Evolutionary conservation across 1,140 invertebrate species (phyloP).

Genomic region (Drosophila melanica): DNA sequence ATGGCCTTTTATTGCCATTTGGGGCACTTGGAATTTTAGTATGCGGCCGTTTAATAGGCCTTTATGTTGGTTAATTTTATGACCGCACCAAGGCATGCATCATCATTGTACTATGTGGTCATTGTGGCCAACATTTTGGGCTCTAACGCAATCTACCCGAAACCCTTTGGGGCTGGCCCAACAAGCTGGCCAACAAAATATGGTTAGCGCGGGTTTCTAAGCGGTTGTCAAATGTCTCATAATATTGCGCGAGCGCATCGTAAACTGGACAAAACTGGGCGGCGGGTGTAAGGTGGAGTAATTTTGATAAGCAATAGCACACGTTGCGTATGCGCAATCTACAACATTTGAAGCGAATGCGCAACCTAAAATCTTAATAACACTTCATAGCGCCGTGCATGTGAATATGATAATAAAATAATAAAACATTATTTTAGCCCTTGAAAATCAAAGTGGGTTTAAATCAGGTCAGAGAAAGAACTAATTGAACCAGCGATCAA

Average conservation of each 20-base stretch:
- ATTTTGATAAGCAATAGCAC: background rate
- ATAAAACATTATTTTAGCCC: background rate
- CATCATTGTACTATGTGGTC: slow-evolving; percentile 23
- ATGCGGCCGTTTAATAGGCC: slow-evolving; percentile 29
- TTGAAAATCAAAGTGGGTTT: slow-evolving; percentile 35
- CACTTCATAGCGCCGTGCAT: slow-evolving; percentile 42
- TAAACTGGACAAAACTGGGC: background rate
- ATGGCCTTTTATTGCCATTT: slow-evolving; percentile 24
- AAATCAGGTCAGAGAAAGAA: slow-evolving; percentile 53
- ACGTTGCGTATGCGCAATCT: slow-evolving; percentile 40
- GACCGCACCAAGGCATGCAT: slow-evolving; percentile 12
- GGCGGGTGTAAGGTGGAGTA: background rate
- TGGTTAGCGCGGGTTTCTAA: background rate
- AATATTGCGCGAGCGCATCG: slow-evolving; percentile 31
- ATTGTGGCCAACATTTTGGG: background rate
- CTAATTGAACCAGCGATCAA: slow-evolving; percentile 26
- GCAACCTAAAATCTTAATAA: slow-evolving; percentile 64
- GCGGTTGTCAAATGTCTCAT: slow-evolving; percentile 22
- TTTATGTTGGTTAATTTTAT: slow-evolving; percentile 54
- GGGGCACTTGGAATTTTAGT: slow-evolving; percentile 30
- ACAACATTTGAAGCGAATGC: slow-evolving; percentile 31
- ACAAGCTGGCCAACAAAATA: background rate
- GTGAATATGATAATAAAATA: slow-evolving; percentile 13
- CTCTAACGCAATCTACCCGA: background rate
- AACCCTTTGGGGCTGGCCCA: slow-evolving; percentile 5